These are phyloP conservation scores for Rhinolophus ferrumequinum DNA, from an alignment of 2,113 vertebrate species.

Conservation along the genomic window DNA sequence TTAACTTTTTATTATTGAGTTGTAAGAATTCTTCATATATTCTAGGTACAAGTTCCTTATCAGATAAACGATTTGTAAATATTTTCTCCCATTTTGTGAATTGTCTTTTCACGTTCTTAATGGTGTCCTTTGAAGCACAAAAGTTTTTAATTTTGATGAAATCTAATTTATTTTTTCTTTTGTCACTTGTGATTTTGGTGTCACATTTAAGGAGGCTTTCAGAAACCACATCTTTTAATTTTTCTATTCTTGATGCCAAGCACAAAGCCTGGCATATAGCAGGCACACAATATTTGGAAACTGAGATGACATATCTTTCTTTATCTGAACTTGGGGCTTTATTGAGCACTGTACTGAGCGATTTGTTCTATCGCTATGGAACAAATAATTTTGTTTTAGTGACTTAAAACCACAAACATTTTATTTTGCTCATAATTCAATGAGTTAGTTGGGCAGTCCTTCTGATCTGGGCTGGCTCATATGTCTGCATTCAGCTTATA, in stretches of 20 bases:
- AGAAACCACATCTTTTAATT: neutral
- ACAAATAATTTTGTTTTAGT: constrained; percentile 1
- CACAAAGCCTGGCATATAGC: neutral
- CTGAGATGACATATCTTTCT: neutral
- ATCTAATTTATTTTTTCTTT: neutral
- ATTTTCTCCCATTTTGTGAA: neutral
- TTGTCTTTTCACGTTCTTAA: constrained; percentile 28
- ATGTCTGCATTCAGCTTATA: neutral
- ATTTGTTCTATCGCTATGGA: neutral
- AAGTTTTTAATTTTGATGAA: constrained; percentile 1
- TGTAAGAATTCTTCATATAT: neutral
- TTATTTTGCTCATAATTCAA: neutral
- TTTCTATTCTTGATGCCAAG: constrained; percentile 26
- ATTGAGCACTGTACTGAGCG: neutral
- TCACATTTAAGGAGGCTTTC: neutral
- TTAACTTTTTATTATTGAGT: constrained; percentile 19
- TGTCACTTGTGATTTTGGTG: neutral
- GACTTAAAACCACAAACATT: neutral
- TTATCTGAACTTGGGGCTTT: neutral
- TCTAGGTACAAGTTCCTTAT: neutral
- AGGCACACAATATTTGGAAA: neutral
- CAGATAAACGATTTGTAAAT: neutral
- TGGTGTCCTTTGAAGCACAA: neutral
- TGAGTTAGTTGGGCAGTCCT: neutral
- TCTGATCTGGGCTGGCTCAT: neutral